Evolutionary conservation across 2,113 vertebrate species (phyloP).

Genomic region (Morone chrysops): DNA sequence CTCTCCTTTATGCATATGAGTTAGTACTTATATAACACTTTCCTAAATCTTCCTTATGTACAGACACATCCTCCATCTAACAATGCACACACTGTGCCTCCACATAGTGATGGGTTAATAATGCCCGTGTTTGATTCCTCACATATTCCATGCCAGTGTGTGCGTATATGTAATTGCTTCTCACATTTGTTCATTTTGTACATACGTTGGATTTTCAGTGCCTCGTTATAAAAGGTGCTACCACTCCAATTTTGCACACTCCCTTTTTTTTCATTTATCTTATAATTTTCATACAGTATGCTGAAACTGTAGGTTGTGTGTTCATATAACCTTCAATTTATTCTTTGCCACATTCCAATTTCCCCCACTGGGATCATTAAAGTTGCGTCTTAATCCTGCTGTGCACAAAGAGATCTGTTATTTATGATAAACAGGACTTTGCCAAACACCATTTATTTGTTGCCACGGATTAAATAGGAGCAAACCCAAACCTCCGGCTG

Average conservation of each 20-base stretch:
- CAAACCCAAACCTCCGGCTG: constrained; percentile 1
- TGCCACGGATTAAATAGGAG: constrained; percentile 18
- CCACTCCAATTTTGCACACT: neutral
- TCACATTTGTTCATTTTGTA: neutral
- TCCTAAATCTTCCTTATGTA: neutral
- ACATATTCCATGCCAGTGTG: neutral
- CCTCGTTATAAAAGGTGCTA: neutral
- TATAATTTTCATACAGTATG: too few relatives aligned
- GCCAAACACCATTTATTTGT: constrained; percentile 11
- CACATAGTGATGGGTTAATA: neutral
- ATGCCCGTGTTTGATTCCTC: neutral
- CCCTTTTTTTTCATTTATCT: neutral
- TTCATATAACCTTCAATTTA: neutral
- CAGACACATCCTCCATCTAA: neutral
- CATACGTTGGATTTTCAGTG: neutral
- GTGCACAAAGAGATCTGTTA: constrained; percentile 33
- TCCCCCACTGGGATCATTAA: neutral
- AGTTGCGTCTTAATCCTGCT: constrained; percentile 18
- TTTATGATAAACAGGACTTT: constrained; percentile 35
- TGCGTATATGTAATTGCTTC: neutral
- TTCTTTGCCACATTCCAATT: constrained; percentile 9
- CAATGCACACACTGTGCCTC: neutral
- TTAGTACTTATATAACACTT: constrained; percentile 13
- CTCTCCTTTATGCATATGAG: constrained; percentile 9
- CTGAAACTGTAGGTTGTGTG: neutral